Conservation (phyloP, 1,140 invertebrate genomes). For the Drosophila varians region DNA sequence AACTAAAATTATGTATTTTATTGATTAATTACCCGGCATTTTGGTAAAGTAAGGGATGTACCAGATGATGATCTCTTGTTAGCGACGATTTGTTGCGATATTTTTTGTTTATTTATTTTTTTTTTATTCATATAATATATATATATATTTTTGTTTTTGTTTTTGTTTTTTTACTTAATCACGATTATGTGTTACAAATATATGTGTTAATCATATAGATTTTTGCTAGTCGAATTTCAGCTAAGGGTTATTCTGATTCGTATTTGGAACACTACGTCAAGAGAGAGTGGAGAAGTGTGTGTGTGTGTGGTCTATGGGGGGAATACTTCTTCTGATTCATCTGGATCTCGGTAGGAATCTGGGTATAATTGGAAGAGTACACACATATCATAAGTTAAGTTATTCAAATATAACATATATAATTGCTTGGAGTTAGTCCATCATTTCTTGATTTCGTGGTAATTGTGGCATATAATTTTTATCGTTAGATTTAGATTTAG, state of each 20-base stretch:
- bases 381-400: constrained; percentile 45
- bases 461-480: constrained; percentile 61
- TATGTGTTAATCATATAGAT: constrained; percentile 39
- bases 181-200: constrained; percentile 9
- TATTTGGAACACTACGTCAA: constrained; percentile 63
- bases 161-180: background rate
- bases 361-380: constrained; percentile 70
- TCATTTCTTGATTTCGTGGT: constrained; percentile 44
- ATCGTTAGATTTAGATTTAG: constrained; percentile 31
- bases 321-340: background rate
- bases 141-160: background rate
- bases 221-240: constrained; percentile 76
- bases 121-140: background rate
- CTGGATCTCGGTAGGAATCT: background rate
- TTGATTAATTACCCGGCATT: constrained; percentile 81
- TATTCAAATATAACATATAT: constrained; percentile 51
- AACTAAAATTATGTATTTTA: constrained; percentile 73
- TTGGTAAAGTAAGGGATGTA: constrained; percentile 57
- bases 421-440: constrained; percentile 77
- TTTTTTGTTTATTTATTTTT: background rate
- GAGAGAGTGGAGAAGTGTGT: constrained; percentile 10
- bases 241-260: constrained; percentile 51
- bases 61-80: constrained; percentile 49
- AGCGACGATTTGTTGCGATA: background rate
- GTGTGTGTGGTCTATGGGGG: constrained; percentile 15